Evolutionary conservation across 2,797 vertebrate species (phyloP).

Genomic region (Hemibagrus guttatus): DNA sequence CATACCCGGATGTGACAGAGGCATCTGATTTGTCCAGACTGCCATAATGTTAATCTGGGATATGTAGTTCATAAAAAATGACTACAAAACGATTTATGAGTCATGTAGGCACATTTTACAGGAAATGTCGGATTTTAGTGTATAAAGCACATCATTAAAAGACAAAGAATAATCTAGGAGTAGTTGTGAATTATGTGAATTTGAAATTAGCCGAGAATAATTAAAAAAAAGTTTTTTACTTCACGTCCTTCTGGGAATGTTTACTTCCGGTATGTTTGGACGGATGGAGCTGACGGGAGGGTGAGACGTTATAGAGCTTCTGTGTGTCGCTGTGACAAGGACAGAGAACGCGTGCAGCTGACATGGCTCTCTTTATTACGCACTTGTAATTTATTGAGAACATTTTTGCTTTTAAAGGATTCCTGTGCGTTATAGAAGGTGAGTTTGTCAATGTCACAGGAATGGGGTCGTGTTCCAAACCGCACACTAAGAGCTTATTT

Average conservation of each 20-base stretch:
- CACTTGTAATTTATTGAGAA: background rate
- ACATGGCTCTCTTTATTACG: background rate
- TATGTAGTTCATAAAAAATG: background rate
- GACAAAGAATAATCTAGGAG: background rate
- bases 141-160: background rate
- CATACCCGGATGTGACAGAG: background rate
- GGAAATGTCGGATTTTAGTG: background rate
- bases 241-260: background rate
- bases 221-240: fast-evolving
- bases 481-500: background rate
- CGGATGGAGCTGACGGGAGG: background rate
- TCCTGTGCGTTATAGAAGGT: background rate
- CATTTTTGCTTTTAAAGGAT: background rate
- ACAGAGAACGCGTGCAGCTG: background rate
- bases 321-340: background rate
- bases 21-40: background rate
- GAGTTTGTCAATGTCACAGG: background rate
- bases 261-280: background rate
- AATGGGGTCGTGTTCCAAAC: background rate
- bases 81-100: background rate
- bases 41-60: background rate
- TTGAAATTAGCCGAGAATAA: background rate
- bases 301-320: background rate
- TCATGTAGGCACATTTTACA: background rate
- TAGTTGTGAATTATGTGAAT: background rate